Conservation (phyloP, 2,888 invertebrate species). For the Nasonovia ribisnigri region DNA sequence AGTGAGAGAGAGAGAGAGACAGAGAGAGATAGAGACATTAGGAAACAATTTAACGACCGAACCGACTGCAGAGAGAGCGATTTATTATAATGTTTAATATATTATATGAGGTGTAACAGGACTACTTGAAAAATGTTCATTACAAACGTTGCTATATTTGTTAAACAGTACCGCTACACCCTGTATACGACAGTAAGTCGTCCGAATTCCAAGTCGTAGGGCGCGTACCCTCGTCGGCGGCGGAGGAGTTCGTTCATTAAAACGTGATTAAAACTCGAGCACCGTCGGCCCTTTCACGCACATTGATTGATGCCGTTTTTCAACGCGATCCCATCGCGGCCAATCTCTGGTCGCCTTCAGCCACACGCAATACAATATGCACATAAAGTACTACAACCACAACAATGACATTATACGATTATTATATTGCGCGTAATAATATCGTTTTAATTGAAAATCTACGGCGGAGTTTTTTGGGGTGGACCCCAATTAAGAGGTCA, state of each 20-base stretch:
- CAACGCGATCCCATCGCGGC: neutral
- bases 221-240: neutral
- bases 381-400: neutral
- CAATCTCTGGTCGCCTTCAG: neutral
- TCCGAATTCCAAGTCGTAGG: neutral
- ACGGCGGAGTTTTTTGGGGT: neutral
- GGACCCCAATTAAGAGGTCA: neutral
- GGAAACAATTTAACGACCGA: no score
- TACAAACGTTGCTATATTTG: no score
- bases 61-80: neutral
- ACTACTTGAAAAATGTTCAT: no score
- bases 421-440: neutral
- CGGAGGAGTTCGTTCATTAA: neutral
- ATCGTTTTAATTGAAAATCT: conserved; percentile 7
- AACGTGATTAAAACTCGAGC: neutral
- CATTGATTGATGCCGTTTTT: conserved; percentile 4
- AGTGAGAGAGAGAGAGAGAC: no score
- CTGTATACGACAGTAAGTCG: neutral
- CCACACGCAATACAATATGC: neutral
- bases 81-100: no score
- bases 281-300: neutral
- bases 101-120: no score
- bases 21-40: no score
- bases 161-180: no score
- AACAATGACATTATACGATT: neutral